Percentiles rank a stretch among this genome's conserved stretches.
These are phyloP conservation scores for Stenotaenia linearis DNA, from an alignment of 2,888 invertebrate genomes.

Conservation along the genomic window DNA sequence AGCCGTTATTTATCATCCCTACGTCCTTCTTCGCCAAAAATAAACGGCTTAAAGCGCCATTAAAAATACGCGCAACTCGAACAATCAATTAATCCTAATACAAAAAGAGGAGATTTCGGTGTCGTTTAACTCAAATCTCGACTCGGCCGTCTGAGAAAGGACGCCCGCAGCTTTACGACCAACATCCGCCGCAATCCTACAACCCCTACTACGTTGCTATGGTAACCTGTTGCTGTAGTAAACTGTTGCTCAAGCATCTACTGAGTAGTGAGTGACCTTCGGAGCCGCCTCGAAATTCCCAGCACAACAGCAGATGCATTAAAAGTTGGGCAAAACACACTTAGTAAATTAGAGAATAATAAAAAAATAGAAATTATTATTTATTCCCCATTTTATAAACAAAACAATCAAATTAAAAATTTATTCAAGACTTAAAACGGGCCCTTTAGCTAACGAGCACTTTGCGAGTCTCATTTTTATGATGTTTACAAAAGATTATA, in stretches of 20 bases:
- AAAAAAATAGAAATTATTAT: neutral
- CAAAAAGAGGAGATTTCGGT: neutral
- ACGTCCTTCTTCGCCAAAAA: neutral
- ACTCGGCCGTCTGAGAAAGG: conserved; percentile 4
- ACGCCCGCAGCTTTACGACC: conserved; percentile 14
- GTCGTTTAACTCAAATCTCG: conserved; percentile 19
- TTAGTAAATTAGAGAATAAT: neutral
- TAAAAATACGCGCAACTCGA: neutral
- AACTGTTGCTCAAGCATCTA: conserved; percentile 28
- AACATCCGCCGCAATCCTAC: conserved; percentile 14
- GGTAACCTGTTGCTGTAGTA: conserved; percentile 27
- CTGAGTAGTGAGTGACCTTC: neutral
- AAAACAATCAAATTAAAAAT: neutral
- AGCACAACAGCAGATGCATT: neutral
- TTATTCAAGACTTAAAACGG: neutral
- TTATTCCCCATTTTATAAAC: neutral
- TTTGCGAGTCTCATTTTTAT: neutral
- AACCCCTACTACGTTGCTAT: conserved; percentile 7
- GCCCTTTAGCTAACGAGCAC: neutral
- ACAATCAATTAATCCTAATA: conserved; percentile 1
- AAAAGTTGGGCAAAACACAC: neutral
- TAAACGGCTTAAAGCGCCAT: neutral
- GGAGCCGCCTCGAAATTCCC: neutral
- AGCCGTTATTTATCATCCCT: neutral
- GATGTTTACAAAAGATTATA: neutral